Percentiles rank a stretch among this genome's conserved stretches.
phyloP scores from a whole-genome alignment of 2,113 vertebrate species.

The Phalacrocorax aristotelis region DNA sequence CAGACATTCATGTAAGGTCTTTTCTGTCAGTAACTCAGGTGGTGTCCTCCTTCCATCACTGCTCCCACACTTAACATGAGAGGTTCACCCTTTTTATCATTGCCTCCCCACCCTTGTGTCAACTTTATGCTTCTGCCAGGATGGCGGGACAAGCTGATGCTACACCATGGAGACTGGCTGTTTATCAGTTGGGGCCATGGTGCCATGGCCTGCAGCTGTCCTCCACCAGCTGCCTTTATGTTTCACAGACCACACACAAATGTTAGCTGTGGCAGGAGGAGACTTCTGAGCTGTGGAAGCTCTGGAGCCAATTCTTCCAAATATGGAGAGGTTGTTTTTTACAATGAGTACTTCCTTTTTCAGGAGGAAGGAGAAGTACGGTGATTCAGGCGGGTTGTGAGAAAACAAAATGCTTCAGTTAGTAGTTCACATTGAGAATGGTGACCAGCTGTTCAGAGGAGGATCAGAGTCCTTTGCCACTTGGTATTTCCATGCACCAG shows the following conservation, averaged over 20 bases:
- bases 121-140: neutral
- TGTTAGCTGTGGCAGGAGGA: neutral
- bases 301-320: neutral
- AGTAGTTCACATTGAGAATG: neutral
- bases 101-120: neutral
- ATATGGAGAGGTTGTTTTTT: neutral
- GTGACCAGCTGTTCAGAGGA: neutral
- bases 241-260: neutral
- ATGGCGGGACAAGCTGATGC: neutral
- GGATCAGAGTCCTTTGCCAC: neutral
- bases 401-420: neutral
- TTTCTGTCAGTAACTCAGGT: neutral
- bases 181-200: rapidly evolving
- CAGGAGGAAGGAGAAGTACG: neutral
- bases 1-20: neutral
- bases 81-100: neutral
- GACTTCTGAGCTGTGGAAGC: neutral
- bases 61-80: neutral
- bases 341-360: neutral
- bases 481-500: neutral
- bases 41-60: neutral
- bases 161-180: neutral
- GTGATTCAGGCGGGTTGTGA: neutral
- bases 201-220: neutral
- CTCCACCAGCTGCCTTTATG: neutral